Percentiles rank a stretch among this genome's conserved stretches.
Conservation (phyloP, 2,113 vertebrate genomes). For the Oophaga pumilio region DNA sequence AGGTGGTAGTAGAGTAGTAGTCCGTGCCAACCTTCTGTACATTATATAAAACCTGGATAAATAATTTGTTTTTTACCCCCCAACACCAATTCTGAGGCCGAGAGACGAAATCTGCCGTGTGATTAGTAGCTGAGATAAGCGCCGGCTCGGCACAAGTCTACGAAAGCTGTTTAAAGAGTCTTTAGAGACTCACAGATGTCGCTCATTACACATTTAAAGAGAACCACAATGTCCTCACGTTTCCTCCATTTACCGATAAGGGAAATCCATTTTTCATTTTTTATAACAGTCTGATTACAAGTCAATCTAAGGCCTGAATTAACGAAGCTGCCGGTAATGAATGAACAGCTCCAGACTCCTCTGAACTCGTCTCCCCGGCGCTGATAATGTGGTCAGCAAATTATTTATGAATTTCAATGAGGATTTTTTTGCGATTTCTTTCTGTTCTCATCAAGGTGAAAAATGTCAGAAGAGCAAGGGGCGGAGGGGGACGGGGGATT, state of each 20-base stretch:
- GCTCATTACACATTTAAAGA: slow-evolving; percentile 40
- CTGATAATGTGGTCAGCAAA: slow-evolving; percentile 52
- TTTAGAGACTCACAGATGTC: slow-evolving; percentile 36
- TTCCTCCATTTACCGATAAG: slow-evolving; percentile 50
- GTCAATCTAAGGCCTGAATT: slow-evolving; percentile 48
- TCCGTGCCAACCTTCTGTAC: no score
- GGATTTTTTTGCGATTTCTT: slow-evolving; percentile 41
- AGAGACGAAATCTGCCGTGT: not conserved
- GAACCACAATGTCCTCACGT: slow-evolving; percentile 23
- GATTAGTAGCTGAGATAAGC: slow-evolving; percentile 35
- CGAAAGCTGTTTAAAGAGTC: slow-evolving; percentile 33
- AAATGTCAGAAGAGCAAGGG: not conserved
- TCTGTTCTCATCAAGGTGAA: slow-evolving; percentile 55
- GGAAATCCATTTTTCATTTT: slow-evolving; percentile 37
- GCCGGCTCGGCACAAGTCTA: not conserved
- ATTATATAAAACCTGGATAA: not conserved
- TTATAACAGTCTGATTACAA: slow-evolving; percentile 40
- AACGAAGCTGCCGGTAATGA: slow-evolving; percentile 36
- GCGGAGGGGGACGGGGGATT: not conserved
- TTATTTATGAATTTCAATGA: slow-evolving; percentile 57
- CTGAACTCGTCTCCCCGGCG: slow-evolving; percentile 15
- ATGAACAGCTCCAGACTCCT: slow-evolving; percentile 14
- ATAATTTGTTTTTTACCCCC: not conserved
- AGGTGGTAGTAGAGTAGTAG: no score
- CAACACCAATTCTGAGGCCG: not conserved